These are phyloP conservation scores for Rhabdomys pumilio DNA, from an alignment of 2,797 vertebrate genomes.

Conservation along the genomic window DNA sequence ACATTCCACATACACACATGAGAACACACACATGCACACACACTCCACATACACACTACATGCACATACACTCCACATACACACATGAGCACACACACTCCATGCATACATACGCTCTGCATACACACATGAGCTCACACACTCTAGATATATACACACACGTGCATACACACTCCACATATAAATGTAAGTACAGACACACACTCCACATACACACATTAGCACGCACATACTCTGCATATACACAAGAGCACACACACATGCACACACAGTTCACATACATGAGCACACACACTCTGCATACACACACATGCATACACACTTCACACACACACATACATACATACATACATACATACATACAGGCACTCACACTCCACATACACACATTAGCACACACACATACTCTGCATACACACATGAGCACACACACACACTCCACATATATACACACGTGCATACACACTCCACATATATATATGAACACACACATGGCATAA, in stretches of 20 bases:
- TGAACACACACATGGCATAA: neutral
- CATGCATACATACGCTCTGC: no score
- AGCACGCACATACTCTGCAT: neutral
- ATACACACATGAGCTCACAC: neutral
- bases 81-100: neutral
- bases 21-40: neutral
- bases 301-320: neutral
- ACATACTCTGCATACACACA: neutral
- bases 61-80: neutral
- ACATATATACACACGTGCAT: neutral
- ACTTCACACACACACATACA: no score
- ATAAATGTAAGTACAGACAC: neutral
- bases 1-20: neutral
- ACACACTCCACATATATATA: no score
- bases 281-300: neutral
- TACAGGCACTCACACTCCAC: no score
- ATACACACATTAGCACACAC: no score
- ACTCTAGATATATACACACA: no score
- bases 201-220: neutral
- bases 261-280: accelerated
- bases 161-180: neutral
- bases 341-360: neutral
- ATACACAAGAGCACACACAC: neutral
- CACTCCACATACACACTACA: neutral
- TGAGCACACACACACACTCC: no score